These are phyloP conservation scores for Emydocephalus ijimae DNA, from an alignment of 2,113 vertebrate genomes.

Conservation along the genomic window DNA sequence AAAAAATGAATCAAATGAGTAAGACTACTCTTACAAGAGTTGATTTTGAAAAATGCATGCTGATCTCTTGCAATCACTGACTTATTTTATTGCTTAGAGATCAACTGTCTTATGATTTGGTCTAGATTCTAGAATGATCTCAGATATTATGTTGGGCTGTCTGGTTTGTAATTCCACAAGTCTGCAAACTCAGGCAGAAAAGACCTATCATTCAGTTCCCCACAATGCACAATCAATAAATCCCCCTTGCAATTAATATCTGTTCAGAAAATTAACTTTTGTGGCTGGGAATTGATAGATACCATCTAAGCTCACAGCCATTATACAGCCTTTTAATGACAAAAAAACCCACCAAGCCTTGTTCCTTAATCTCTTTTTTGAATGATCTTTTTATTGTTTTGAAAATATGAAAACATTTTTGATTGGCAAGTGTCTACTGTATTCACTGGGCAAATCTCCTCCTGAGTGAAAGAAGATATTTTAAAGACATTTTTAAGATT, in stretches of 20 bases:
- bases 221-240: neutral
- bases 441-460: too few relatives aligned
- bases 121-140: neutral
- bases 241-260: neutral
- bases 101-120: neutral
- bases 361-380: too few relatives aligned
- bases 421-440: too few relatives aligned
- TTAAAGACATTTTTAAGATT: too few relatives aligned
- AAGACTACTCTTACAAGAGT: neutral
- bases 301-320: too few relatives aligned
- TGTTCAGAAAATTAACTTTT: neutral
- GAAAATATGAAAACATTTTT: too few relatives aligned
- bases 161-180: neutral
- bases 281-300: too few relatives aligned
- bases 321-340: too few relatives aligned
- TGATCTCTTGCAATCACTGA: neutral
- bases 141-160: neutral
- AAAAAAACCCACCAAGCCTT: too few relatives aligned
- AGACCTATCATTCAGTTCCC: neutral
- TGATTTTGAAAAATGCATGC: neutral
- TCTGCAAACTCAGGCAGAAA: neutral
- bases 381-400: too few relatives aligned
- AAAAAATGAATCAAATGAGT: neutral
- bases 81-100: neutral
- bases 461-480: too few relatives aligned